Evolutionary conservation across 2,888 invertebrate species (phyloP).

Genomic region (Tinea semifulvella): DNA sequence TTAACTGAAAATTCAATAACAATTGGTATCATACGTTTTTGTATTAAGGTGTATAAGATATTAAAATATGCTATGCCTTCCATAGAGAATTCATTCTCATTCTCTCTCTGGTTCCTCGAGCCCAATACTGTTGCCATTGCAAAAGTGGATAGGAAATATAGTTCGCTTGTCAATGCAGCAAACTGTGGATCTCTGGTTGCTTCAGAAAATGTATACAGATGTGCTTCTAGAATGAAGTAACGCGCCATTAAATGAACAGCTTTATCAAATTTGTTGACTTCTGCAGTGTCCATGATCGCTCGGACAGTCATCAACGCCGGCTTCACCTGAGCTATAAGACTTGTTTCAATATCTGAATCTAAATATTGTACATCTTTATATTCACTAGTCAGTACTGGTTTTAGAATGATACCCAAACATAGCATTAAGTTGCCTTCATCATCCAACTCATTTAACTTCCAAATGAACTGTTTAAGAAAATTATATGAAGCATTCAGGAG

Average conservation of each 20-base stretch:
- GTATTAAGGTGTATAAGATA: slow-evolving; percentile 11
- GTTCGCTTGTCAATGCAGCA: slow-evolving; percentile 3
- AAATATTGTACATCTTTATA: slow-evolving; percentile 10
- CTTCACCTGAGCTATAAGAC: slow-evolving; percentile 1
- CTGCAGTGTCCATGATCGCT: slow-evolving; percentile 10
- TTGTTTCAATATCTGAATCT: slow-evolving; percentile 7
- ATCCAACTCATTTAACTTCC: slow-evolving; percentile 26
- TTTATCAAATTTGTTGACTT: slow-evolving; percentile 5
- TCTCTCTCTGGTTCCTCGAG: neutral
- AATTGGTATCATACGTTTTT: slow-evolving; percentile 11
- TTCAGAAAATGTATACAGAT: slow-evolving; percentile 3
- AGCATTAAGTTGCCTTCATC: slow-evolving; percentile 25
- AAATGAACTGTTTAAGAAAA: slow-evolving; percentile 26
- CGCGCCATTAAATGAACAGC: slow-evolving; percentile 7
- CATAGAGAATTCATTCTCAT: neutral
- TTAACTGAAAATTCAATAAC: slow-evolving; percentile 25
- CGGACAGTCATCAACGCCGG: slow-evolving; percentile 11
- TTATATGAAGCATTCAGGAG: slow-evolving; percentile 23
- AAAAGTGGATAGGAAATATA: slow-evolving; percentile 1
- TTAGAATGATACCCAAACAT: slow-evolving; percentile 23
- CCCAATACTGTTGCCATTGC: slow-evolving; percentile 7
- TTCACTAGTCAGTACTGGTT: slow-evolving; percentile 10
- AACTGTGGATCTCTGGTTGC: slow-evolving; percentile 13
- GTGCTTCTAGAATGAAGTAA: slow-evolving; percentile 12
- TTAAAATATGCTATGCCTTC: slow-evolving; percentile 14